Evolutionary conservation across 2,797 vertebrate genomes (phyloP), one percentile per base, ranked within the genome.

Genomic region (Dromococcyx pavoninus): DNA sequence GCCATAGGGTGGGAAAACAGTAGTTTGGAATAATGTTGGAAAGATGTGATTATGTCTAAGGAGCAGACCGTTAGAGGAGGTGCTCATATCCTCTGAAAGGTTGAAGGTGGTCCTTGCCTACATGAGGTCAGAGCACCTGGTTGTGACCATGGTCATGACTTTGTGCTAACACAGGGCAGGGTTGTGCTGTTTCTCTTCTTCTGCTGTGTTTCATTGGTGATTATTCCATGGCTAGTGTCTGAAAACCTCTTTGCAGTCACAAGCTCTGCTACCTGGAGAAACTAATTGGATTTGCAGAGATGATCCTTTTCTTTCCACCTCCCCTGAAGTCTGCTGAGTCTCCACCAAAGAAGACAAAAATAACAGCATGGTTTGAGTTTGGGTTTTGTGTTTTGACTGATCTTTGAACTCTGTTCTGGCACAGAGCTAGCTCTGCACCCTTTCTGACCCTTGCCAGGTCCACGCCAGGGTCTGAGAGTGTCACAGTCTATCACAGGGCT

Each of bases 121-220:
- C 0, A 0, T 30, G 69, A 71, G n/a, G 19, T 44, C 37, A 13
- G 32, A 53, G 48, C 33, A 39, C 1, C 0, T 9, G 18, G 7
- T 1, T 65, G 57, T 69, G 76, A 32, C 17, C 0, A 0, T 3
- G 9, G 72, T 33, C 32, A 22, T 39, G 37, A 16, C 25, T 74
- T 71, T 17, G 39, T 67, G 85, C 48, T 84, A 35, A 10, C 17
- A 57, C 28, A 19, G 24, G 65, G 58, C 37, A 50, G 43, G 27
- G 21, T 4, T 64, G 33, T 43, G 62, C 24, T 60, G 27, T 10
- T 66, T 33, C n/a, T 85, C n/a, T 48, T 89, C 39, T 17, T 17
- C 11, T 70, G 39, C 17, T 58, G 37, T 4, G 1, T 72, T 86
- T 72, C 0, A 1, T 11, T 54, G 61, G 32, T 41, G 50, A 30